phyloP scores from a whole-genome alignment of 2,113 vertebrate genomes.

The Lophius piscatorius region DNA sequence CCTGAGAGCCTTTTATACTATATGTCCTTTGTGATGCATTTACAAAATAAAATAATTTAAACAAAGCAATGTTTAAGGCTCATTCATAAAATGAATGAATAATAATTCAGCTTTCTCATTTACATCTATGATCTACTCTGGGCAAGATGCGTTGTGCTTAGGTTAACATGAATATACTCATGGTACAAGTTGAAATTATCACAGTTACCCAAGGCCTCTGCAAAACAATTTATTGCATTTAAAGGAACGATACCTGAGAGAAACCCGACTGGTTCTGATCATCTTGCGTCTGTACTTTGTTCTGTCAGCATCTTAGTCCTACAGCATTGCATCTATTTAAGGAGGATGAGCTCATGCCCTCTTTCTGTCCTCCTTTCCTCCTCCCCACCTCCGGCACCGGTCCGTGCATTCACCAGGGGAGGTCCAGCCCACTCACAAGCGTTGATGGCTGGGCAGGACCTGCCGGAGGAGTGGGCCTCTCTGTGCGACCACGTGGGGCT shows the following conservation, averaged over 20 bases:
- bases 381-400: constrained; percentile 53
- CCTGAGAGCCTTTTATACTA: background rate
- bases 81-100: constrained; percentile 6
- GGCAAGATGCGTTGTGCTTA: too few relatives aligned
- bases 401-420: constrained; percentile 56
- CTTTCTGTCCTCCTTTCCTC: constrained; percentile 36
- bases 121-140: background rate
- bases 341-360: constrained; percentile 72
- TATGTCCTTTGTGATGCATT: background rate
- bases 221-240: constrained; percentile 8
- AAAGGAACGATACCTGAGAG: background rate
- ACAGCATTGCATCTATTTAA: constrained; percentile 71
- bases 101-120: background rate
- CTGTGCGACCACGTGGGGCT: constrained; percentile 66
- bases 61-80: too few relatives aligned
- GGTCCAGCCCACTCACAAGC: constrained; percentile 62
- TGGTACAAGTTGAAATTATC: too few relatives aligned
- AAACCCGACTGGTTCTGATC: constrained; percentile 35
- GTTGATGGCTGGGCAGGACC: constrained; percentile 60
- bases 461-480: constrained; percentile 57
- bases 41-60: background rate
- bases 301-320: constrained; percentile 61
- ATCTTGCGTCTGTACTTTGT: constrained; percentile 36
- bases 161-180: too few relatives aligned
- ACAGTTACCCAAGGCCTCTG: background rate